Base-by-base conservation (phyloP, 2,797 vertebrate genomes). In the Crenuchus spilurus region DNA sequence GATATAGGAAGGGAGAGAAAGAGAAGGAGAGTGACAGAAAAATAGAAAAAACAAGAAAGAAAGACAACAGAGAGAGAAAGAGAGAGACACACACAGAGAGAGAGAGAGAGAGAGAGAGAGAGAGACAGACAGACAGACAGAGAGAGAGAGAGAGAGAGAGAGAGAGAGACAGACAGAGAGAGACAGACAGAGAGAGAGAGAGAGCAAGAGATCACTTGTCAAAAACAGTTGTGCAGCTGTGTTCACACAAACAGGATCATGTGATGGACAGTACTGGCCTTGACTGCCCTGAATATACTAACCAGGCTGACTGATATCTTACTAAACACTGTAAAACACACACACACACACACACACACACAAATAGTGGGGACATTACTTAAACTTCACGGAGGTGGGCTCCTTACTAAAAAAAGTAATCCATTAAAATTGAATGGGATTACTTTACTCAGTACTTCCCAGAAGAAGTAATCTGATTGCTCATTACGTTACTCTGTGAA, bases 131-230 rank as follows among this genome's bases (percentile, higher is more conserved):
- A 16, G 52, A 55, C 4, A 30, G 71, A 74, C 57, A 35, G 61
- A 74, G 44, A 52, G 39, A 41, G 39, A 70, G 26, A 37, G 52
- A 33, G 39, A 44, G 31, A 51, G 37, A 33, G 51, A 14, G 20
- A 37, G 18, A 51, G 46, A 37, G 31, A 39, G 24, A 42, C 24
- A 31, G 16, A 44, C n/a, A 26, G 49, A 16, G 22, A 46, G 26
- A 46, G 46, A 31, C 33, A 31, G 35, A 42, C 44, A 22, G 7
- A 9, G 69, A 72, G 44, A 68, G 16, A 68, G 31, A 64, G 41
- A 65, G 16, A 64, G n/a, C 49, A 52, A 62, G 72, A 48, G 26
- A 61, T 52, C 58, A 72, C 64, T 66, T 72, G 31, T 46, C 62
- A 14, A 60, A 46, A 62, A 61, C 39, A 28, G 8, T 28, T 52